Conservation (phyloP, 2,888 invertebrate genomes). For the Parnassius smintheus region DNA sequence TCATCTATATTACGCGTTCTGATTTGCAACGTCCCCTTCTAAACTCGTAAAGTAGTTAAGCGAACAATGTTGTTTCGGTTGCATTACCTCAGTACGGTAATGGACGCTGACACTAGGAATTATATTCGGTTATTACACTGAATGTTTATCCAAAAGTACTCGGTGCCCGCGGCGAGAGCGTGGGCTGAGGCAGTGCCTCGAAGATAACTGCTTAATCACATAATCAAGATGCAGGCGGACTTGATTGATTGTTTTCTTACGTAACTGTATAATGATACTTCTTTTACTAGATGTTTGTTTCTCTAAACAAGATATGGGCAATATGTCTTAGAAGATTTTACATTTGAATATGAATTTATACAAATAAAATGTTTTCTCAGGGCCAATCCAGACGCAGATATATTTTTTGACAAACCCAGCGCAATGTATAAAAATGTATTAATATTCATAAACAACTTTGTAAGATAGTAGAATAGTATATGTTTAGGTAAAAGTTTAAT, state of each 20-base stretch:
- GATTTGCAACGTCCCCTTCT: conserved; percentile 34
- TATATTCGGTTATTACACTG: conserved; percentile 30
- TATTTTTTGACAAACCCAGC: no score
- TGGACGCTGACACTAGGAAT: conserved; percentile 25
- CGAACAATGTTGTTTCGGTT: conserved; percentile 20
- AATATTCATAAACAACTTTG: no score
- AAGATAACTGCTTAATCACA: conserved; percentile 63
- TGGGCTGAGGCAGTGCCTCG: conserved; percentile 34
- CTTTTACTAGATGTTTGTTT: conserved; percentile 38
- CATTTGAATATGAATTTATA: neutral
- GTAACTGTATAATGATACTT: conserved; percentile 43
- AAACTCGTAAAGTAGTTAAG: conserved; percentile 24
- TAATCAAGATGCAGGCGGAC: conserved; percentile 58
- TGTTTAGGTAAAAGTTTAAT: no score
- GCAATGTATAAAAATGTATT: no score
- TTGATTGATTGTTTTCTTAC: conserved; percentile 39
- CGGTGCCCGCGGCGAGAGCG: conserved; percentile 27
- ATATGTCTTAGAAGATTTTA: conserved; percentile 1
- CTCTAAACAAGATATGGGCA: conserved; percentile 1
- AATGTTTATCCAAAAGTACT: conserved; percentile 28
- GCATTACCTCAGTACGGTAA: conserved; percentile 24
- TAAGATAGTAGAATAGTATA: no score
- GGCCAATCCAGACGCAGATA: no score
- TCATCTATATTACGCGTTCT: conserved; percentile 38
- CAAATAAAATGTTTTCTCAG: no score